Conservation (phyloP, 2,797 vertebrate genomes). For the Setipinna tenuifilis region DNA sequence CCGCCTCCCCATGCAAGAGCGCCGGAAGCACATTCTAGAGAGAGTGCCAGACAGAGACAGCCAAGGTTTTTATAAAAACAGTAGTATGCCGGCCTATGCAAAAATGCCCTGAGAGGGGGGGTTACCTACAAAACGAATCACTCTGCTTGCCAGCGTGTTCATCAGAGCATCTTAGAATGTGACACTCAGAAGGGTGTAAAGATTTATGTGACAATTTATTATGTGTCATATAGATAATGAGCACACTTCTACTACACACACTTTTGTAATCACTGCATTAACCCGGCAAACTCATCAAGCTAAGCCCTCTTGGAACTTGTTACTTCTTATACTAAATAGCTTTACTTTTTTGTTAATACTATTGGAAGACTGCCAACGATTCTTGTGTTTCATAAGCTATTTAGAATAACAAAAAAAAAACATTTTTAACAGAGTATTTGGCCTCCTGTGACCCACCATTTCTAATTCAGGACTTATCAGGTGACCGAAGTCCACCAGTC, state of each 20-base stretch:
- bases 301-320: not conserved
- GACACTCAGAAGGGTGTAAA: not conserved
- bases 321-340: not conserved
- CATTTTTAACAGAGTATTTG: no score
- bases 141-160: not conserved
- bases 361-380: not conserved
- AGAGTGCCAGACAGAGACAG: not conserved
- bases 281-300: not conserved
- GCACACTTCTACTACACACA: no score
- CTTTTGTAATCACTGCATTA: not conserved
- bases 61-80: not conserved
- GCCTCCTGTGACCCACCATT: conserved; percentile 70
- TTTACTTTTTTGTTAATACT: not conserved
- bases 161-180: not conserved
- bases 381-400: not conserved
- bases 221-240: not conserved
- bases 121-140: not conserved
- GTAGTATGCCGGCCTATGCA: not conserved
- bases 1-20: conserved; percentile 81
- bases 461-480: conserved; percentile 83
- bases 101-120: no score
- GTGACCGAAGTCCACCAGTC: conserved; percentile 85
- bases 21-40: conserved; percentile 76
- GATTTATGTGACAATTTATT: not conserved
- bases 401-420: no score